Percentiles rank a stretch among this genome's conserved stretches.
Evolutionary conservation across 2,797 vertebrate genomes (phyloP).

Genomic region (Poecilia picta): DNA sequence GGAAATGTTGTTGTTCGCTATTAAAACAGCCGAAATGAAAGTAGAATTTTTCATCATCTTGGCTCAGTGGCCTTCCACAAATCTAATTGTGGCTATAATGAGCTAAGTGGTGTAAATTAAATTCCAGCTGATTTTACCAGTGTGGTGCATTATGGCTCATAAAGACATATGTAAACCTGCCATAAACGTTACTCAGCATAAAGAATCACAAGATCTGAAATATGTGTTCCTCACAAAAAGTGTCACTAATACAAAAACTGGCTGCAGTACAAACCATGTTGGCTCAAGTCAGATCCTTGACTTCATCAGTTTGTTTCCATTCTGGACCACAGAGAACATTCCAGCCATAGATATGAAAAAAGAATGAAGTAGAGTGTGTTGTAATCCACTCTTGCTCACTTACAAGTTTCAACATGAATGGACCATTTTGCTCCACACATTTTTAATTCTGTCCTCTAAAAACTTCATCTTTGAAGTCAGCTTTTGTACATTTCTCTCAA

Average conservation of each 20-base stretch:
- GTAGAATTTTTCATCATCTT: slow-evolving; percentile 12
- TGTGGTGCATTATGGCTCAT: slow-evolving; percentile 3
- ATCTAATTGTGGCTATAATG: slow-evolving; percentile 13
- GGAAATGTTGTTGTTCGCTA: slow-evolving; percentile 36
- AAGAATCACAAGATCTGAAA: slow-evolving; percentile 21
- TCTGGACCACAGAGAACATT: slow-evolving; percentile 57
- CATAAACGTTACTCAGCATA: slow-evolving; percentile 4
- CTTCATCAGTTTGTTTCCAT: slow-evolving; percentile 48
- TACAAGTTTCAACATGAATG: slow-evolving; percentile 54
- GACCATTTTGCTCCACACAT: slow-evolving; percentile 53
- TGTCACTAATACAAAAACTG: slow-evolving; percentile 39
- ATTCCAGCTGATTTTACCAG: slow-evolving; percentile 9
- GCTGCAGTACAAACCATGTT: slow-evolving; percentile 52
- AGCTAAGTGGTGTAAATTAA: slow-evolving; percentile 25
- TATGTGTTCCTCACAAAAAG: slow-evolving; percentile 32
- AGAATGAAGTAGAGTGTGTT: slow-evolving; percentile 65
- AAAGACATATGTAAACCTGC: slow-evolving; percentile 4
- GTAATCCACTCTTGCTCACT: slow-evolving; percentile 61
- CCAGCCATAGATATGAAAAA: slow-evolving; percentile 71
- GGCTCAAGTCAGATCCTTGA: slow-evolving; percentile 47
- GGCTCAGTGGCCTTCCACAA: not conserved
- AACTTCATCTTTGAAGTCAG: slow-evolving; percentile 17
- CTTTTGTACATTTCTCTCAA: slow-evolving; percentile 17
- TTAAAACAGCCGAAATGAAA: slow-evolving; percentile 40
- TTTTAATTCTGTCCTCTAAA: not conserved